Conservation (phyloP, 2,113 vertebrate genomes). For the Raja brachyura region DNA sequence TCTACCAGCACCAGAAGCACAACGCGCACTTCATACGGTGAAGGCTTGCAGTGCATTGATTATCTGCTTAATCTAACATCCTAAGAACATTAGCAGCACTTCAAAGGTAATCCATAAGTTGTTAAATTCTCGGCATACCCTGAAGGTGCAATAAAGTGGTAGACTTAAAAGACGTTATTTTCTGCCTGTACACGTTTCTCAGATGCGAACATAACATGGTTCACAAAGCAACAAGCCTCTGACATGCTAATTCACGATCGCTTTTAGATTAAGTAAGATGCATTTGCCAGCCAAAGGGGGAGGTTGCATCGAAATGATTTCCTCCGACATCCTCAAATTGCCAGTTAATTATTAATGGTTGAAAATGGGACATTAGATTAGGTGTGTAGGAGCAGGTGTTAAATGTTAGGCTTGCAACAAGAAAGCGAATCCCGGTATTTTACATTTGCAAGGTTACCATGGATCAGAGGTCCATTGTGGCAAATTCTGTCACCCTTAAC, state of each 20-base stretch:
- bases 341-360: constrained; percentile 24
- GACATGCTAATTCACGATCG: neutral
- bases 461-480: neutral
- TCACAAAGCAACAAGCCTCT: neutral
- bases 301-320: neutral
- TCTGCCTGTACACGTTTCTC: neutral
- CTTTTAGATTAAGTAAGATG: neutral
- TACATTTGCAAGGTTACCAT: neutral
- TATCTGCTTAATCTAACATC: neutral
- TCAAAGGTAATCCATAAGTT: neutral
- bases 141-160: neutral
- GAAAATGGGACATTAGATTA: constrained; percentile 11
- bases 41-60: neutral
- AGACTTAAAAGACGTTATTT: neutral
- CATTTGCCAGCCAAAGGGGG: neutral
- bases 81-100: neutral
- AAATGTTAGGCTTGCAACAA: neutral
- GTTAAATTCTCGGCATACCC: neutral
- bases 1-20: neutral
- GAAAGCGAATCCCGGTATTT: neutral
- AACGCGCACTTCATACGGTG: neutral
- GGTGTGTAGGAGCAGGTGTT: constrained; percentile 9
- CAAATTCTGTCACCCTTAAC: neutral
- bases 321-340: too few species aligned
- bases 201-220: neutral